Evolutionary conservation across 2,797 vertebrate genomes (phyloP), one percentile per base, ranked within the genome.

Genomic region (Argya squamiceps): DNA sequence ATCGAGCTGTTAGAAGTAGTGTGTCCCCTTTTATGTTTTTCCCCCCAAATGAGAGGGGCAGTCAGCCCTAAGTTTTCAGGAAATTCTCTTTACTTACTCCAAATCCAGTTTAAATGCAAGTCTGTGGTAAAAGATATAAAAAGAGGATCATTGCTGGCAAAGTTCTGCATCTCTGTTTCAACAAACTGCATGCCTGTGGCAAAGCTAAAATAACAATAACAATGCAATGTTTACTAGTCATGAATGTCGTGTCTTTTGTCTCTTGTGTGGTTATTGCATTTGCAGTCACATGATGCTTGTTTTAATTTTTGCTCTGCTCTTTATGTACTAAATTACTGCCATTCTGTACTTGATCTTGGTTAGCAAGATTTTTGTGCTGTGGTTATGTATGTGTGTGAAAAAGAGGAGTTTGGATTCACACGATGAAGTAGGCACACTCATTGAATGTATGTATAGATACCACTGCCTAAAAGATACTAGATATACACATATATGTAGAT

Each of bases 201-300:
- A 93, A 94, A 97, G 96, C 96, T 96, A 96, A 96, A 97, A 97
- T 97, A 98, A 96, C 93, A 97, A 95, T 91, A 96, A 96, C 95
- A 96, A 96, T 93, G 89, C 87, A 77, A 65, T 93, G 93, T 97
- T 96, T 95, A 96, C 93, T 94, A 92, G 93, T 94, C 95, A 95
- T 94, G 94, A 96, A 87, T 91, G 94, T 91, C 91, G 52, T 96
- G 96, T 92, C 97, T 93, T 97, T 94, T 97, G 87, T 96, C 82
- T 97, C 96, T 97, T 83, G 93, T 97, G 93, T 94, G 95, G 93
- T 93, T 97, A 95, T 96, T 96, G 89, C 84, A 84, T 97, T 94
- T 96, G 58, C 89, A 89, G 63, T 97, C 94, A 95, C 87, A 93
- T 95, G 92, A 92, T 79, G 78, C 94, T 95, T 92, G 94, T 93